phyloP scores from a whole-genome alignment of 2,888 invertebrate species.

The Caenorhabditis becei region DNA sequence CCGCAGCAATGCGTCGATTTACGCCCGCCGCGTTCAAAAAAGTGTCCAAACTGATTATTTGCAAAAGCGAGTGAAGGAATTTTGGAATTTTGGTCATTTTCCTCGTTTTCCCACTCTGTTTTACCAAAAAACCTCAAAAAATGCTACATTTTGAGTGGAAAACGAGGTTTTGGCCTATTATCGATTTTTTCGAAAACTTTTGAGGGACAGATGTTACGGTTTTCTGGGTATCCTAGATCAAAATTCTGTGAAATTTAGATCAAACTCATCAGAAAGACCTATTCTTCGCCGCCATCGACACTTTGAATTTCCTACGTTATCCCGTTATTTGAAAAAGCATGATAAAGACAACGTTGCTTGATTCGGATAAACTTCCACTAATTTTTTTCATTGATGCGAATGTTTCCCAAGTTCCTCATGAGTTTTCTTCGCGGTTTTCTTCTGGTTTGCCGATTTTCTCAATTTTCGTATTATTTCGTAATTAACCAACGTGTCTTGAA shows the following conservation, averaged over 20 bases:
- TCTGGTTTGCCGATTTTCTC: background rate
- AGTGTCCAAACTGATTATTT: slow-evolving; percentile 47
- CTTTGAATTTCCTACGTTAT: slow-evolving; percentile 18
- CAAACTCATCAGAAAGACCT: background rate
- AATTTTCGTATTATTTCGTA: slow-evolving; percentile 2
- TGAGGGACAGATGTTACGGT: slow-evolving; percentile 1
- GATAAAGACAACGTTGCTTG: background rate
- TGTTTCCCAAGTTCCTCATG: no score
- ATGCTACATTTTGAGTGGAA: slow-evolving; percentile 11
- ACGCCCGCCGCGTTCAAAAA: slow-evolving; percentile 59
- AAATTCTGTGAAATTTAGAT: background rate
- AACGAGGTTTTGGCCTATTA: slow-evolving; percentile 12
- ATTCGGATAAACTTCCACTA: no score
- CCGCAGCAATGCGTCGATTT: slow-evolving; percentile 53
- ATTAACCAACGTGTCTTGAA: no score
- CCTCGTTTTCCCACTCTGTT: slow-evolving; percentile 11
- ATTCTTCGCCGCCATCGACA: background rate
- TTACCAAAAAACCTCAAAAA: background rate
- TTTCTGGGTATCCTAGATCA: slow-evolving; percentile 3
- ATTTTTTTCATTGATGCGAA: no score
- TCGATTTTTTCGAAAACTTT: slow-evolving; percentile 33
- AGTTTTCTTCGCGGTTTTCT: no score
- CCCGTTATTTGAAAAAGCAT: slow-evolving; percentile 9
- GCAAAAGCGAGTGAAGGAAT: slow-evolving; percentile 2
- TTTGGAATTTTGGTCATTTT: slow-evolving; percentile 15